Evolutionary conservation across 2,888 invertebrate genomes (phyloP), one percentile per base, ranked within the genome.

Genomic region (Zygaena filipendulae): DNA sequence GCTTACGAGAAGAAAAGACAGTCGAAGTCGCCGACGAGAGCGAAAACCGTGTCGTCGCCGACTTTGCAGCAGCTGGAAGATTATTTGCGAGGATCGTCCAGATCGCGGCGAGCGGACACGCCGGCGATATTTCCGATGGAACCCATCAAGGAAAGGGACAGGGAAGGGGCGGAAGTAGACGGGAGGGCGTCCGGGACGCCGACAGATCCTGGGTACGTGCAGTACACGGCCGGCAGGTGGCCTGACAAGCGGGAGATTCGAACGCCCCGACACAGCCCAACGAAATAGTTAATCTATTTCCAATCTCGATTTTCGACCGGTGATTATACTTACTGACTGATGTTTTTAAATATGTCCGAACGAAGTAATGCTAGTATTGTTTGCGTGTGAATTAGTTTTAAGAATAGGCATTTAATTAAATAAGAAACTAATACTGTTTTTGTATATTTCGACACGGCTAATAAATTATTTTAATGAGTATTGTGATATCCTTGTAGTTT

Each of bases 151-250:
- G 77, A 81, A 41, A 63, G 59, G 20, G 68, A 53, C 7, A 52
- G 55, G 22, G 62, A 77, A 19, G 53, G 51, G 2, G 44, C 59
- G 2, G 71, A 69, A 14, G 46, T 52, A 3, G 70, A 69, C 2
- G 79, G 72, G 0, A 56, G 81, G 25, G 81, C 82, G 1, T 83
- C 84, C 0, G 86, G 86, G n/a, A 83, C 86, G 1, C 87, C 89
- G 1, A 85, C 84, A 0, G 88, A 89, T 56, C 88, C 88, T 1
- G 89, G 89, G 3, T 90, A 84, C 45, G 89, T 90, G 2, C 85
- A 87, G 47, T 88, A 88, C 49, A 84, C 87, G 1, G 89, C 87
- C 1, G 85, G 83, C 36, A 82, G 85, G 42, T 89, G 89, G 89
- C 82, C 84, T 0, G 79, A 81, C 23, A 75, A 71, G 26, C 46